Conservation (phyloP, 2,113 vertebrate species). For the Tenebrosternarchus preto region DNA sequence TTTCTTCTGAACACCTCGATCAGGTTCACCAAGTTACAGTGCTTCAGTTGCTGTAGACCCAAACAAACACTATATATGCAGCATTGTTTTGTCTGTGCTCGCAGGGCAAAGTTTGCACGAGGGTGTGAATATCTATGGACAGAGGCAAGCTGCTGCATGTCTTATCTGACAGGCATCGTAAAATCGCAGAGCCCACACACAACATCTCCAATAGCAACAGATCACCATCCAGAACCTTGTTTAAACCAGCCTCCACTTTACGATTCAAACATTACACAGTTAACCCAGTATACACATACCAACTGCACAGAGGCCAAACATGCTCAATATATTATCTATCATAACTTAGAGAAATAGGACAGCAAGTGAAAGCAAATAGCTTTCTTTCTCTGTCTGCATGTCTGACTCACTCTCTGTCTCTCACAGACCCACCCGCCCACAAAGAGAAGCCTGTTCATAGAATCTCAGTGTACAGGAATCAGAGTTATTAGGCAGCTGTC, state of each 20-base stretch:
- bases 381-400: not conserved
- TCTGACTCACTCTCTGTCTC: not conserved
- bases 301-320: not conserved
- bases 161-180: slow-evolving; percentile 38
- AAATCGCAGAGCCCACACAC: slow-evolving; percentile 28
- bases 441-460: not conserved
- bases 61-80: not conserved
- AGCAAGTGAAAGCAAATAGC: not conserved
- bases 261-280: slow-evolving; percentile 22
- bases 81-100: not conserved
- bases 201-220: slow-evolving; percentile 38
- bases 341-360: not conserved
- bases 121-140: slow-evolving; percentile 13
- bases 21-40: slow-evolving; percentile 92
- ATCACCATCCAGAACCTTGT: slow-evolving; percentile 17
- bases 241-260: slow-evolving; percentile 35
- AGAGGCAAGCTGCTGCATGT: slow-evolving; percentile 35
- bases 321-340: not conserved
- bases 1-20: slow-evolving; percentile 93
- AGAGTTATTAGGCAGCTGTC: not conserved
- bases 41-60: slow-evolving; percentile 87
- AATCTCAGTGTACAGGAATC: not conserved
- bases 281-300: slow-evolving; percentile 1
- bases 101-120: not conserved
- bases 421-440: not conserved